These are phyloP conservation scores for Chaenogobius annularis DNA, from an alignment of 2,113 vertebrate species.

Conservation along the genomic window DNA sequence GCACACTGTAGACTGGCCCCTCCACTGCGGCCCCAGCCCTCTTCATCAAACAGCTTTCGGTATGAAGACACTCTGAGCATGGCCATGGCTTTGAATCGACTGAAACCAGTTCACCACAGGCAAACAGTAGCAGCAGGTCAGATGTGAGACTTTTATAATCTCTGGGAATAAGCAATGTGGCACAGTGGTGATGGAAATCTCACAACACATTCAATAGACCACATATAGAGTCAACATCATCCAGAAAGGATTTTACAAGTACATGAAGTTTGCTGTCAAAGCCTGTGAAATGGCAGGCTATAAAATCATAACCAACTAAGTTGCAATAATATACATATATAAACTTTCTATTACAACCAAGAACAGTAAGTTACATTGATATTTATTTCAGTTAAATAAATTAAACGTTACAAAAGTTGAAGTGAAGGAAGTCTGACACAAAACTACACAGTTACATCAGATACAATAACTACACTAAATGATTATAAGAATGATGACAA, in stretches of 20 bases:
- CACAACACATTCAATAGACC: slow-evolving; percentile 34
- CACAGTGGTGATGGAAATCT: slow-evolving; percentile 58
- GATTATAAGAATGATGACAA: slow-evolving; percentile 17
- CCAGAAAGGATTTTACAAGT: slow-evolving; percentile 58
- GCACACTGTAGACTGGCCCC: slow-evolving; percentile 44
- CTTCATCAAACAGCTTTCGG: slow-evolving; percentile 70
- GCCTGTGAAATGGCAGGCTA: too few species aligned
- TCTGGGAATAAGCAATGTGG: slow-evolving; percentile 58
- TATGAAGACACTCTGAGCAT: slow-evolving; percentile 78
- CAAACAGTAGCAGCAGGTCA: slow-evolving; percentile 27
- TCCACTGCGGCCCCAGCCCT: slow-evolving; percentile 51
- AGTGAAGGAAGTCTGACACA: slow-evolving; percentile 56
- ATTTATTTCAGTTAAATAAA: slow-evolving; percentile 83
- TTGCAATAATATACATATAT: too few species aligned
- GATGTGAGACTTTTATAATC: slow-evolving; percentile 56
- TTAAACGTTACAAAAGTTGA: slow-evolving; percentile 73
- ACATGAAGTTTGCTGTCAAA: slow-evolving; percentile 27
- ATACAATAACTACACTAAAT: slow-evolving; percentile 35
- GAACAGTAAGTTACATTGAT: slow-evolving; percentile 29
- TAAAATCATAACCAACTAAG: not conserved
- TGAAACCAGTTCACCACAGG: slow-evolving; percentile 9
- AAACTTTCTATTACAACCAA: not conserved
- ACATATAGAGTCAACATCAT: slow-evolving; percentile 66
- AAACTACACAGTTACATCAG: slow-evolving; percentile 49
- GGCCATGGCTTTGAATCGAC: slow-evolving; percentile 48